Conservation (phyloP, 2,113 vertebrate genomes). For the Ailurus styani region DNA sequence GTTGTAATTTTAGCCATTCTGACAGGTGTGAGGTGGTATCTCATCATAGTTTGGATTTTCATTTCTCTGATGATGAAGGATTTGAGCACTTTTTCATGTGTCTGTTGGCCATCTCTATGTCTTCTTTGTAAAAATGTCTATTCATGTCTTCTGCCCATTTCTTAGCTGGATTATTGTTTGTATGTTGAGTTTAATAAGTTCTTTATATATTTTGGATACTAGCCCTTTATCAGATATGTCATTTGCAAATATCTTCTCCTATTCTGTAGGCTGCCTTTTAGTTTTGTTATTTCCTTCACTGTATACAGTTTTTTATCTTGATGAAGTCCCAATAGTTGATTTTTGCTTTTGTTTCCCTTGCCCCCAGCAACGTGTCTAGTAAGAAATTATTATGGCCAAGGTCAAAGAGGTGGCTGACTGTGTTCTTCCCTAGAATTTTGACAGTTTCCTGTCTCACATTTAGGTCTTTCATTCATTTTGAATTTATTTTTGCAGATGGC, state of each 20-base stretch:
- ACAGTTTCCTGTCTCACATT: not conserved
- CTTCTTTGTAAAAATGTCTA: not conserved
- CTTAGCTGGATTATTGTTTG: not conserved
- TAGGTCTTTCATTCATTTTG: not conserved
- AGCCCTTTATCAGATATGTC: not conserved
- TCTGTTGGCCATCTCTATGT: not conserved
- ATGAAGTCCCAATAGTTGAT: not conserved
- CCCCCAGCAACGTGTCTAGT: not conserved
- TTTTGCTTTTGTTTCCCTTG: not conserved
- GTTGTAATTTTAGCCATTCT: not conserved
- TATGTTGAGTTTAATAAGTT: not conserved
- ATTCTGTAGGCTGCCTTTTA: not conserved
- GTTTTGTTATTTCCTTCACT: not conserved
- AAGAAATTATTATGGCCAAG: not conserved
- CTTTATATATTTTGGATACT: not conserved
- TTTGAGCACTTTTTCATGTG: not conserved
- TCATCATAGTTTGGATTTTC: not conserved
- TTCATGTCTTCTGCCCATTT: not conserved
- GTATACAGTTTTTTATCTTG: not conserved
- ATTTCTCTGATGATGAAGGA: not conserved
- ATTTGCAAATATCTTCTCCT: not conserved
- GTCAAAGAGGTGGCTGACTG: not conserved
- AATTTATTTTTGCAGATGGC: not conserved
- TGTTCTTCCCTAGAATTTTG: not conserved
- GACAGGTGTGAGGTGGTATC: not conserved